Base-by-base conservation (phyloP, 2,888 invertebrate genomes). In the Hipparchia sbordonii region DNA sequence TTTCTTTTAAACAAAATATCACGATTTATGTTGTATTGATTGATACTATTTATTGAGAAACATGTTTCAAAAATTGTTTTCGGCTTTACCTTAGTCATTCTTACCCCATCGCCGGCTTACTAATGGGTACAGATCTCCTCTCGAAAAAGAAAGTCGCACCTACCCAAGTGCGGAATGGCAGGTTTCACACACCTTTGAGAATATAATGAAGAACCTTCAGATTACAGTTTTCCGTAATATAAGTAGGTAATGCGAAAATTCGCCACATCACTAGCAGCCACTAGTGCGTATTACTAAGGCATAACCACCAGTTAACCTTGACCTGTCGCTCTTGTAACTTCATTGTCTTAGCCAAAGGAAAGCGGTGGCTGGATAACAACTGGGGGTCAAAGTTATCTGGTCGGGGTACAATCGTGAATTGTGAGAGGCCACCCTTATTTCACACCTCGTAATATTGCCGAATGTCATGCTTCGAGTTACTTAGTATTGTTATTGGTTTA, bases 261-360 rank as follows among this genome's bases (percentile, higher is more conserved):
- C 12, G 8, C 6, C 12, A 68, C 68, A 68, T 60, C 68, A 48
- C 68, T 68, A 68, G 59, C 33, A 23, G 59, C 51, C 68, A 48
- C 59, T 68, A 68, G 59, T 13, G 46, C 68, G 48, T 51, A 68
- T 59, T 60, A 59, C 74, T 74, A 65, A 73, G 67, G 71, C 70
- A 72, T 59, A 59, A 10, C 57, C 45, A 67, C 74, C 74, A 74
- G 63, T 39, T 10, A 65, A 73, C 62, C 39, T 59, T 59, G 70
- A 68, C 12, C 67, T 68, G 23, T n/a, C 68, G 54, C 67, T 74
- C 70, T 70, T 70, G 73, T 67, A 73, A 57, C 66, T 57, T 39
- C 63, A 74, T 74, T 74, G 74, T 74, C 59, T 74, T 73, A 60
- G 46, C 67, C 67, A 59, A 67, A 67, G 67, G 52, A 12, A 62